Conservation (phyloP, 2,797 vertebrate genomes). For the Falco berigora region DNA sequence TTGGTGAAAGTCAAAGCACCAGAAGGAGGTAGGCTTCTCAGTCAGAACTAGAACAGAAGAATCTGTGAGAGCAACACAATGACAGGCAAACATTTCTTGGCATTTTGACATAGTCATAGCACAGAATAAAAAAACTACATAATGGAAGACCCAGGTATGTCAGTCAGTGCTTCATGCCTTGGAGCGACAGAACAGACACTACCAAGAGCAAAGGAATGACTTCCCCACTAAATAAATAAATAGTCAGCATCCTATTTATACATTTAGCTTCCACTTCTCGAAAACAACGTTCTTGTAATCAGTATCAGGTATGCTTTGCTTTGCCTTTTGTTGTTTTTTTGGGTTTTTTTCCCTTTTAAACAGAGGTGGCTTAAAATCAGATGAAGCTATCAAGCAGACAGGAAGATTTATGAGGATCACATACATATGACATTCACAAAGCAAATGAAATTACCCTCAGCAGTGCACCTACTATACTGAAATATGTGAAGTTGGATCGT, state of each 20-base stretch:
- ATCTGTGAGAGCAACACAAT: neutral
- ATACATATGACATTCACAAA: neutral
- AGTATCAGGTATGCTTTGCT: neutral
- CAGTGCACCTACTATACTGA: neutral
- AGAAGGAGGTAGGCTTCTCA: neutral
- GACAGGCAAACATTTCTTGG: neutral
- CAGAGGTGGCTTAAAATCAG: neutral
- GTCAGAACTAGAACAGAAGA: neutral
- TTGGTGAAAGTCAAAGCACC: neutral
- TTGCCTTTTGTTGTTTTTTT: too few species aligned
- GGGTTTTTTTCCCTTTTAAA: neutral
- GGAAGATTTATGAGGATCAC: neutral
- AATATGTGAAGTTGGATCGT: neutral
- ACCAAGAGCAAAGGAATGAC: neutral
- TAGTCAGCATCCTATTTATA: neutral
- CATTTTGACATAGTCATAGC: neutral
- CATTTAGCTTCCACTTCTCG: neutral
- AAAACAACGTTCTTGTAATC: neutral
- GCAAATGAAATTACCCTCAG: neutral
- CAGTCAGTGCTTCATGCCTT: neutral
- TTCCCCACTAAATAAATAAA: neutral
- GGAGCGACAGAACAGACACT: neutral
- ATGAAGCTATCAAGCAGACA: neutral
- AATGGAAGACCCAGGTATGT: neutral
- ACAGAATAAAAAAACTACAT: neutral